Evolutionary conservation across 2,113 vertebrate species (phyloP).

Genomic region (Gorsachius goisagi): DNA sequence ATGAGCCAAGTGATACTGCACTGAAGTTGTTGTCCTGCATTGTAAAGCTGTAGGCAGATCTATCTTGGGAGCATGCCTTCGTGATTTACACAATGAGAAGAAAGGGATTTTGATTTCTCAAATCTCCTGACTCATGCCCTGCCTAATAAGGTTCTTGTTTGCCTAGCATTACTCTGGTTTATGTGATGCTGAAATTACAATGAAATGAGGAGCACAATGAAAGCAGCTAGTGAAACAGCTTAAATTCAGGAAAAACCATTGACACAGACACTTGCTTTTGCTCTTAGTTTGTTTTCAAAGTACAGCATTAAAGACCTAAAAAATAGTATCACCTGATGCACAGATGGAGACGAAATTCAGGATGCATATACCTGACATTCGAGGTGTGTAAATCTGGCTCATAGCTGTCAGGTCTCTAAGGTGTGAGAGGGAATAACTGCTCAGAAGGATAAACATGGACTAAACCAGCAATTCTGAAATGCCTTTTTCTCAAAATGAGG

Average conservation of each 20-base stretch:
- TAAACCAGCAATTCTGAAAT: not conserved
- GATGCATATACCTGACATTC: not conserved
- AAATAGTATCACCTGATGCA: not conserved
- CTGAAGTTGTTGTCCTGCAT: not conserved
- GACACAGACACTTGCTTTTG: not conserved
- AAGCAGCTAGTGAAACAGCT: not conserved
- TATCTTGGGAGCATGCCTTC: not conserved
- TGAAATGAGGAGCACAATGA: not conserved
- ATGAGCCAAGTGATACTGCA: not conserved
- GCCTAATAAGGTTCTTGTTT: not conserved
- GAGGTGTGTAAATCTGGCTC: not conserved
- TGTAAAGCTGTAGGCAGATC: not conserved
- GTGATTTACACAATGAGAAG: not conserved
- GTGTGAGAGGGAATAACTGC: not conserved
- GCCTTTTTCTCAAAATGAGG: not conserved
- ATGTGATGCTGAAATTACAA: not conserved
- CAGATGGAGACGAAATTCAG: not conserved
- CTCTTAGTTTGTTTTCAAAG: not conserved
- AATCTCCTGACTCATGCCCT: not conserved
- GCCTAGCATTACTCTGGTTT: not conserved
- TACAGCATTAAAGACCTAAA: not conserved
- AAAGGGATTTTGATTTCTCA: not conserved
- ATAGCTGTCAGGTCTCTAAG: not conserved
- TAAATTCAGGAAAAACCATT: not conserved
- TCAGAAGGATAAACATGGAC: not conserved